Conservation (phyloP, 2,888 invertebrate species). For the Arrhopalites spinosus region DNA sequence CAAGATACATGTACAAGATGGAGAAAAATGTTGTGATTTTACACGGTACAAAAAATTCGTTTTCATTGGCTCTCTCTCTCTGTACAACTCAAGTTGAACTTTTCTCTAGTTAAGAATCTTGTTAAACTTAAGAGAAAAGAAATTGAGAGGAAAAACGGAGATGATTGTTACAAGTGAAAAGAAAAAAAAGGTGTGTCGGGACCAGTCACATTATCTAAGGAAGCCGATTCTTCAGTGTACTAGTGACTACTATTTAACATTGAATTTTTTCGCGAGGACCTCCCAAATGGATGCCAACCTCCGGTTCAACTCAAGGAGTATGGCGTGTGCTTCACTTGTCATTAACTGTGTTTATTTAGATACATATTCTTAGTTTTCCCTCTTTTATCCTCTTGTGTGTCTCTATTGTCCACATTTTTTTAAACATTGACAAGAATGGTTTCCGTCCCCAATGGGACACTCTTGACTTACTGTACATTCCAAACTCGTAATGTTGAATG, state of each 20-base stretch:
- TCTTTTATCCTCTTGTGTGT: no score
- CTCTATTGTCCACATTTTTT: no score
- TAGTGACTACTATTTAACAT: background rate
- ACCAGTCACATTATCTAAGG: constrained; percentile 35
- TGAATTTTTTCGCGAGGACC: constrained; percentile 47
- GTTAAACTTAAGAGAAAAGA: background rate
- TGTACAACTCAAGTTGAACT: no score
- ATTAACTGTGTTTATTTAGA: background rate
- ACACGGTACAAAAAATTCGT: no score
- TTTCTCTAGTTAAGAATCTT: background rate
- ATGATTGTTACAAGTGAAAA: constrained; percentile 38
- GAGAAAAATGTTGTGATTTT: no score
- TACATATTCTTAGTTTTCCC: background rate
- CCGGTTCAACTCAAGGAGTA: constrained; percentile 36
- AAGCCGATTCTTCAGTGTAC: background rate
- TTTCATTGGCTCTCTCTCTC: no score
- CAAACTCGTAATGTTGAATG: no score
- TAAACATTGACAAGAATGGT: no score
- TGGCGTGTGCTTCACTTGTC: constrained; percentile 43
- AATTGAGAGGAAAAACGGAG: constrained; percentile 1
- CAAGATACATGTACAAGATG: no score
- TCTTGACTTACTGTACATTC: no score
- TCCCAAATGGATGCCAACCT: constrained; percentile 48
- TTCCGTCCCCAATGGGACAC: no score
- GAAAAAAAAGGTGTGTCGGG: constrained; percentile 48